Base-by-base conservation (phyloP, 2,888 invertebrate genomes). In the Drosophila fulvimacula region DNA sequence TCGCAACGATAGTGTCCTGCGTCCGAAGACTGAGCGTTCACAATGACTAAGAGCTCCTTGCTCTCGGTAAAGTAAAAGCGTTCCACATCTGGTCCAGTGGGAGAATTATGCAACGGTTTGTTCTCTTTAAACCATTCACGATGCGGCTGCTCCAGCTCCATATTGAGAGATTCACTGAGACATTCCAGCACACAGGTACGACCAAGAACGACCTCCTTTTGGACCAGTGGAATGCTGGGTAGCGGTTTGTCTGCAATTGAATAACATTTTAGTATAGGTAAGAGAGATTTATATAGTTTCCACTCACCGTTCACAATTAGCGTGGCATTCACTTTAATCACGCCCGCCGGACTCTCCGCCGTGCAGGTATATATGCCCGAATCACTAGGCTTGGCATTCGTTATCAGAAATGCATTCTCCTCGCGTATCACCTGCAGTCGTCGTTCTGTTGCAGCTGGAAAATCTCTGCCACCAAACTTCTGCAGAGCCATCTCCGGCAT, bases 301-400 rank as follows among this genome's bases (percentile, higher is more conserved):
- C 1, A 69, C 84, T 79, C 67, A 92, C 92, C 92, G 71, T 91
- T 92, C 24, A 98, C 97, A 76, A 95, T 95, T 32, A 98, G 93
- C 19, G 96, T 96, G 24, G 97, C 97, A 93, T 98, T 98, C 2
- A 97, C 96, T 78, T 96, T 95, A 41, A 97, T 96, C 59, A 95
- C 95, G 0, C 98, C 99, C 15, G 98, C 98, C 46, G 95, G 94
- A 93, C 98, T 99, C 88, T 95, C 95, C 0, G 98, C 99, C 9
- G 96, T 97, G 93, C 98, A 99, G 56, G 97, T 98, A 91, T 99
- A 99, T 34, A 97, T 94, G 0, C 99, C 99, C 93, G 96, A 96
- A 90, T 99, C 99, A 38, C 95, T 94, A 0, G 96, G 94, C 92
- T 97, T 97, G 24, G 97, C 97, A 93, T 97, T 95, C n/a, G 97